A percentile compares a stretch with the other conserved stretches of the same genome.
Evolutionary conservation across 2,113 vertebrate genomes (phyloP).

Genomic region (Menidia beryllina): DNA sequence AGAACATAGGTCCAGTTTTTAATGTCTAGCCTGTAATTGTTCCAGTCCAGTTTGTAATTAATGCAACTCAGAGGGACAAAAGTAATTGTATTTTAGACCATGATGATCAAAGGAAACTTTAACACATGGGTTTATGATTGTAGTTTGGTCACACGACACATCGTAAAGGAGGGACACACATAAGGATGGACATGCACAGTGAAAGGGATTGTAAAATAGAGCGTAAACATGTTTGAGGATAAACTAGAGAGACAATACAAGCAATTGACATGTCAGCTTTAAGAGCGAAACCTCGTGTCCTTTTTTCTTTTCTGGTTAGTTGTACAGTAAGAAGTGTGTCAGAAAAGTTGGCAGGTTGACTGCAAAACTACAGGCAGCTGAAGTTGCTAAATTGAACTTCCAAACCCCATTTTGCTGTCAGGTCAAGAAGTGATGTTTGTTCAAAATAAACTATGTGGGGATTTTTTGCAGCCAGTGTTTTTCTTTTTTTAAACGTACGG

Average conservation of each 20-base stretch:
- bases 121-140: constrained; percentile 23
- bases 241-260: constrained; percentile 10
- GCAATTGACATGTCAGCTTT: constrained; percentile 23
- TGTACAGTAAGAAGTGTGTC: constrained; percentile 18
- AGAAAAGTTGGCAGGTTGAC: constrained; percentile 13
- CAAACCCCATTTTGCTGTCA: constrained; percentile 19
- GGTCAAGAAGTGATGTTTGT: constrained; percentile 26
- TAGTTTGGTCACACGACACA: constrained; percentile 1
- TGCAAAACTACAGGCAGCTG: constrained; percentile 19
- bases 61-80: constrained; percentile 1
- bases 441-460: constrained; percentile 20
- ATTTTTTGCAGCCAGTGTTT: constrained; percentile 16
- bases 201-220: neutral
- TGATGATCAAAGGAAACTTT: neutral
- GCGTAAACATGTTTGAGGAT: constrained; percentile 4
- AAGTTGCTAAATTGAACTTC: constrained; percentile 19
- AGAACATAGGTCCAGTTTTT: neutral
- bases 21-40: constrained; percentile 9
- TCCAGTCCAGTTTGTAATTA: neutral
- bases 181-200: constrained; percentile 12
- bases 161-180: neutral
- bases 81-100: neutral
- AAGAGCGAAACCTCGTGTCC: constrained; percentile 9
- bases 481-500: constrained; percentile 8
- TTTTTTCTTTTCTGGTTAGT: constrained; percentile 17